Evolutionary conservation across 2,888 invertebrate species (phyloP).

Genomic region (Steinernema carpocapsae): DNA sequence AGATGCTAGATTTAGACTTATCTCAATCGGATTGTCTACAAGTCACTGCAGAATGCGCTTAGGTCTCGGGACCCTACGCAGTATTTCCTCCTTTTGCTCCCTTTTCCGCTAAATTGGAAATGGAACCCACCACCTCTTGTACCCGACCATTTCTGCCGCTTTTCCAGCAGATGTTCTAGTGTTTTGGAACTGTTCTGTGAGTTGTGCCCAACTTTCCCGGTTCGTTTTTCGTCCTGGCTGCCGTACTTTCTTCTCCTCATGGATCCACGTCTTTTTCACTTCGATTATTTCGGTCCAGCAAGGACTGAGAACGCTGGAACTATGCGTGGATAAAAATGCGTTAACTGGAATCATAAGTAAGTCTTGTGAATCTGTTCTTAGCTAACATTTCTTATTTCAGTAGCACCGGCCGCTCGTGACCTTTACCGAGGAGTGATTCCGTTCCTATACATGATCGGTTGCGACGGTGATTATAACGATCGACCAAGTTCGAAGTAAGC

Average conservation of each 20-base stretch:
- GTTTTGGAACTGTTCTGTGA: conserved; percentile 99
- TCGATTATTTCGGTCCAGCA: conserved; percentile 89
- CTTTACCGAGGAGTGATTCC: background rate
- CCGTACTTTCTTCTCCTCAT: conserved; percentile 95
- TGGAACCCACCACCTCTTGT: conserved; percentile 77
- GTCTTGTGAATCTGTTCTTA: conserved; percentile 31
- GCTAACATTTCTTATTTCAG: background rate
- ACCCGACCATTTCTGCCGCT: conserved; percentile 96
- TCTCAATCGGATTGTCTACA: conserved; percentile 92
- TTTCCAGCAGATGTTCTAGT: conserved; percentile 90
- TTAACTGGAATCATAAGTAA: conserved; percentile 52
- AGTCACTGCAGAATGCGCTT: conserved; percentile 80
- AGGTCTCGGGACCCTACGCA: conserved; percentile 97
- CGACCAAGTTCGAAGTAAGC: background rate
- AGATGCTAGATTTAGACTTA: conserved; percentile 88
- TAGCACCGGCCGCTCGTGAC: background rate
- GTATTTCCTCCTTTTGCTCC: conserved; percentile 89
- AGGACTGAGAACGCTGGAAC: conserved; percentile 86
- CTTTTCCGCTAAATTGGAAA: conserved; percentile 77
- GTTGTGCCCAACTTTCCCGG: conserved; percentile 94
- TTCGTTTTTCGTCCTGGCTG: conserved; percentile 88
- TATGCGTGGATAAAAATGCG: conserved; percentile 82
- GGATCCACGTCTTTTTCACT: conserved; percentile 98
- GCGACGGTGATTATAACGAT: background rate
- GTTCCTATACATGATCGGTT: conserved; percentile 1